phyloP scores from a whole-genome alignment of 2,797 vertebrate genomes.

The Cynopterus sphinx region DNA sequence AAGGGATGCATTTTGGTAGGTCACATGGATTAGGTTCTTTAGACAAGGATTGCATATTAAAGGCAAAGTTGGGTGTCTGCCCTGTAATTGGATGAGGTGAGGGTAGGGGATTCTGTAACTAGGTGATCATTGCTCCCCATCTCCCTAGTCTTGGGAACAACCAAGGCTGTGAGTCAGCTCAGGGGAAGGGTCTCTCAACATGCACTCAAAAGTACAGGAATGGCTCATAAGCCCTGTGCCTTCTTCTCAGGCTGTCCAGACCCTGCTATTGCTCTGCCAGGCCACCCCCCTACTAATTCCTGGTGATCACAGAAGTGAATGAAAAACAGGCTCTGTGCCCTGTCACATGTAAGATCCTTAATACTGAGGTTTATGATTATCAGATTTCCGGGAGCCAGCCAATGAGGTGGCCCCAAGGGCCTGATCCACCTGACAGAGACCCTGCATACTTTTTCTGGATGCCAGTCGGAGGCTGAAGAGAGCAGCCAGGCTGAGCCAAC shows the following conservation, averaged over 20 bases:
- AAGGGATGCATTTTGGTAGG: not conserved
- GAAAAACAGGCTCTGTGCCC: no score
- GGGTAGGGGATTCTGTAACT: not conserved
- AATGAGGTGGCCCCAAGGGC: not conserved
- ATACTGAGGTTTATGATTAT: slow-evolving; percentile 29
- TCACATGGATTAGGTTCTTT: not conserved
- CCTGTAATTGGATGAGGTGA: not conserved
- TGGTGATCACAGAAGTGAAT: not conserved
- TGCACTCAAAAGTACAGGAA: not conserved
- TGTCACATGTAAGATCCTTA: not conserved
- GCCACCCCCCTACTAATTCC: no score
- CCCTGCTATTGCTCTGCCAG: not conserved
- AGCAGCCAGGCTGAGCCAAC: not conserved
- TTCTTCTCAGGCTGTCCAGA: not conserved
- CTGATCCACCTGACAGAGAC: not conserved
- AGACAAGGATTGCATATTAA: not conserved
- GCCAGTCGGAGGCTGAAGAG: not conserved
- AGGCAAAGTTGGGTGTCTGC: not conserved
- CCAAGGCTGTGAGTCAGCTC: no score
- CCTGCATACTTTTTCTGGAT: not conserved
- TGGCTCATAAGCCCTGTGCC: not conserved
- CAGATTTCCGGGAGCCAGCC: not conserved
- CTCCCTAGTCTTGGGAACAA: not conserved
- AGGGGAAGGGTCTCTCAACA: not conserved
- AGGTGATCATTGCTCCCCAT: not conserved